These are phyloP conservation scores for Sitta europaea DNA, from an alignment of 2,113 vertebrate species.

Conservation along the genomic window DNA sequence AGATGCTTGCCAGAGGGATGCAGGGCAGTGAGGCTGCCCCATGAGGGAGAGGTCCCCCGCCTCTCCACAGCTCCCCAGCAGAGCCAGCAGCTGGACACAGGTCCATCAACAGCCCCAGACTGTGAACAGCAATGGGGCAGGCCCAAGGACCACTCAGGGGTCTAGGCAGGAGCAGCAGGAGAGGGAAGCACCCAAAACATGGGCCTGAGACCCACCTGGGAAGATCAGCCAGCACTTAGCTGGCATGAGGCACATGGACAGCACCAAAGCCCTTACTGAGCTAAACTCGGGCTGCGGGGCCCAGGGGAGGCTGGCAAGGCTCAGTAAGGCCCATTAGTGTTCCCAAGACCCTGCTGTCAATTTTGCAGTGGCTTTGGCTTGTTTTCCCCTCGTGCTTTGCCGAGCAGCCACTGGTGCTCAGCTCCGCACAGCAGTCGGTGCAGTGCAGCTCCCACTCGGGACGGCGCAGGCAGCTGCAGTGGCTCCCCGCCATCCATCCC, in stretches of 20 bases:
- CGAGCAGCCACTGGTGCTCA: not conserved
- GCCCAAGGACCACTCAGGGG: not conserved
- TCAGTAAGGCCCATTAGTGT: not conserved
- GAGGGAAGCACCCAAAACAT: fast-evolving
- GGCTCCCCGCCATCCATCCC: not conserved
- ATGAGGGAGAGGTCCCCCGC: fast-evolving
- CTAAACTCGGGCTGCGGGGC: not conserved
- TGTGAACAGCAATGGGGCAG: not conserved
- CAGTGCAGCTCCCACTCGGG: not conserved
- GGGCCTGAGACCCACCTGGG: not conserved
- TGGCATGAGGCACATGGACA: fast-evolving
- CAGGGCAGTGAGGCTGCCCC: not conserved
- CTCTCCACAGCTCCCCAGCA: not conserved
- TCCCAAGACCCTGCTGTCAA: not conserved
- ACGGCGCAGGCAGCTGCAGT: not conserved
- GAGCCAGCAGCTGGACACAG: not conserved
- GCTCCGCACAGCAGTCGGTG: fast-evolving
- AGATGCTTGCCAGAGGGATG: not conserved
- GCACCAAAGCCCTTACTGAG: not conserved
- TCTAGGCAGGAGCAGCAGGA: not conserved
- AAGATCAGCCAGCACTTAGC: too few species aligned
- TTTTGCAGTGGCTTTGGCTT: not conserved
- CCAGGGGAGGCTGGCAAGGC: not conserved
- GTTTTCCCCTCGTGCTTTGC: not conserved
- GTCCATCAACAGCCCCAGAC: not conserved